phyloP scores from a whole-genome alignment of 2,888 invertebrate species.

The Syritta pipiens region DNA sequence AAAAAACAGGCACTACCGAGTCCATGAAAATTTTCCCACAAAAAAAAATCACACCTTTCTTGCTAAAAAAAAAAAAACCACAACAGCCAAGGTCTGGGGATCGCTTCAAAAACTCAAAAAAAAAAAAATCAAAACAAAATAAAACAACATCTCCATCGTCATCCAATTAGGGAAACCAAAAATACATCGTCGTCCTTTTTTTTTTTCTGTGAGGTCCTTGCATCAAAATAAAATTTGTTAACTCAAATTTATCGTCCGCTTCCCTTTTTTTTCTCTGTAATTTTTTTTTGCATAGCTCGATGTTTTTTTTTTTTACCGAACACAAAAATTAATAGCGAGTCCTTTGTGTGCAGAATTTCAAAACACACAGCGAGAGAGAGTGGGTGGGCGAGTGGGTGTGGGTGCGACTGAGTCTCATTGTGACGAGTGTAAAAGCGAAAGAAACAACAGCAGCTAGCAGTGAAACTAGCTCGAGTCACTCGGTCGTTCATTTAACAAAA shows the following conservation, averaged over 20 bases:
- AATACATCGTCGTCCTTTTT: not conserved
- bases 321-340: constrained; percentile 21
- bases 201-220: not conserved
- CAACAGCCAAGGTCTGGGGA: too few relatives aligned
- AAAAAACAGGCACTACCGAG: too few relatives aligned
- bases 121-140: not conserved
- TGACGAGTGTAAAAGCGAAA: not conserved
- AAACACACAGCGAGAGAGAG: too few relatives aligned
- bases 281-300: too few relatives aligned
- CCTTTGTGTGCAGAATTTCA: constrained; percentile 20
- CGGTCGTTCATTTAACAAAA: constrained; percentile 22
- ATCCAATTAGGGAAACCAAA: constrained; percentile 13
- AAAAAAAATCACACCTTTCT: too few relatives aligned
- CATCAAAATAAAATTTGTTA: constrained; percentile 2
- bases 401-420: constrained; percentile 6
- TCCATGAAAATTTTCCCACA: too few relatives aligned
- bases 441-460: not conserved
- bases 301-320: too few relatives aligned
- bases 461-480: not conserved
- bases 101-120: not conserved
- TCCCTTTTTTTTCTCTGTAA: not conserved
- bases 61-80: not conserved
- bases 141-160: constrained; percentile 9
- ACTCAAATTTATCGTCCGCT: constrained; percentile 9
- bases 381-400: too few relatives aligned